These are phyloP conservation scores for rat (Rattus norvegicus) DNA, from an alignment of 2,113 vertebrate genomes.

Conservation along the genomic window GRCr8 NC_086032.1:76093501-76094000, in stretches of 20 bases:
- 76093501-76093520: background rate
- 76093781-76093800: background rate
- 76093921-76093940: background rate
- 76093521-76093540: background rate
- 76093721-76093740: background rate
- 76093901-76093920: background rate
- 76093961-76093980: background rate
- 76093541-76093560: background rate
- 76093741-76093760: too few relatives aligned
- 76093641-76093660: background rate
- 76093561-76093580: background rate
- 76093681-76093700: background rate
- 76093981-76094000: background rate
- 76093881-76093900: background rate
- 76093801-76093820: background rate
- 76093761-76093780: background rate
- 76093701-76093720: background rate
- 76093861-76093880: background rate
- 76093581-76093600: background rate
- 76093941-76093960: too few relatives aligned
- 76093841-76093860: background rate
- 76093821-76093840: fast-evolving
- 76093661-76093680: background rate
- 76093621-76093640: background rate
- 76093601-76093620: background rate